A percentile compares a stretch with the other conserved stretches of the same genome.
Conservation (phyloP, 2,113 vertebrate species). For the Brachionichthys hirsutus region DNA sequence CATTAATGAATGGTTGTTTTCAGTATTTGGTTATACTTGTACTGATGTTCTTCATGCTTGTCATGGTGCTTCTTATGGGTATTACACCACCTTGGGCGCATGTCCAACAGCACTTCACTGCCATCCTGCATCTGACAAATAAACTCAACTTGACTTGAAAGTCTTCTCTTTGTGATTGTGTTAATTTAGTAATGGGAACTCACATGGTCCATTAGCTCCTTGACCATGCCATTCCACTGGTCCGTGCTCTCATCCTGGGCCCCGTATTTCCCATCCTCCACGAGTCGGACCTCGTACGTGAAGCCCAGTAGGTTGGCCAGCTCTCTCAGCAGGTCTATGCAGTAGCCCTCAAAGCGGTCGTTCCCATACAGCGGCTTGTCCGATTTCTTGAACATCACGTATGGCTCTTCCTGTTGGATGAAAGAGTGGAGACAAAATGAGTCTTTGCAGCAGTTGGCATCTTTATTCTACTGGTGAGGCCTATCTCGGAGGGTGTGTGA, state of each 20-base stretch:
- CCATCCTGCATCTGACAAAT: too few relatives aligned
- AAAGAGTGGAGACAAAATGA: constrained; percentile 29
- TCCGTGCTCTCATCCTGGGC: constrained; percentile 93
- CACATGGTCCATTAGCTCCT: constrained; percentile 96
- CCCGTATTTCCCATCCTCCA: constrained; percentile 94
- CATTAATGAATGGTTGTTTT: too few relatives aligned
- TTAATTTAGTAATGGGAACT: constrained; percentile 76
- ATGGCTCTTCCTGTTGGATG: constrained; percentile 90
- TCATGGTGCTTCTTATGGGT: too few relatives aligned
- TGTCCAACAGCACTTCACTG: too few relatives aligned
- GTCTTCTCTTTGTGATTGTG: too few relatives aligned
- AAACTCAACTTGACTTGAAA: too few relatives aligned
- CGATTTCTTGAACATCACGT: constrained; percentile 98
- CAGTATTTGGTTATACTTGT: too few relatives aligned
- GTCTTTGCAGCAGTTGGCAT: constrained; percentile 17
- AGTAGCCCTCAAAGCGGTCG: constrained; percentile 96
- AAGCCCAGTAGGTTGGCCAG: constrained; percentile 94
- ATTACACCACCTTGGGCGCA: too few relatives aligned
- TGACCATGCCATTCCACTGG: constrained; percentile 98
- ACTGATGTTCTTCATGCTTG: too few relatives aligned
- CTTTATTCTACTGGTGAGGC: constrained; percentile 38
- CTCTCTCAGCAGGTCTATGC: constrained; percentile 94
- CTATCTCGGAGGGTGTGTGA: constrained; percentile 40
- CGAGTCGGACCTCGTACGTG: constrained; percentile 91
- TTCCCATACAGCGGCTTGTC: constrained; percentile 97